Base-by-base conservation (phyloP, 1,140 invertebrate genomes). In the Nasonia longicornis region DNA sequence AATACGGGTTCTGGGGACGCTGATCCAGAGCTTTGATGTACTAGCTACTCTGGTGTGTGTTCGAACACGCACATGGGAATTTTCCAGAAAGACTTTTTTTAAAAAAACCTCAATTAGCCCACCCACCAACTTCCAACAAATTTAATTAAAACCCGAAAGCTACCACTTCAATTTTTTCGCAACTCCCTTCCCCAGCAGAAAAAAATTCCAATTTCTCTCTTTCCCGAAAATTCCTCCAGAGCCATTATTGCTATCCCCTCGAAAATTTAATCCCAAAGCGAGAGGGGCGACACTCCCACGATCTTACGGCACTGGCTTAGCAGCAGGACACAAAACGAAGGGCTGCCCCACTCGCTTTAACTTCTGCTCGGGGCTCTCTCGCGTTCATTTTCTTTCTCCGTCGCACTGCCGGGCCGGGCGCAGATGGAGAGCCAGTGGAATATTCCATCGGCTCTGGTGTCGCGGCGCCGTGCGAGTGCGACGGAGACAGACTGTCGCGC, bases 361-460 rank as follows among this genome's bases (percentile, higher is more conserved):
- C 66, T 26, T 67, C 66, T 29, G 66, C 52, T 69, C 66, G 11
- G 66, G 11, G 66, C 22, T 10, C 66, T 26, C 20, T 26, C 26
- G 8, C 38, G 70, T n/a, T 72, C 70, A 22, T 72, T 42, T 42
- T 72, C 38, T 72, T 52, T 74, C 73, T 64, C 73, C 31, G 48
- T 74, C 72, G 73, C 73, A 35, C n/a, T 29, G 3, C 29, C 67
- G 70, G 29, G 11, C 14, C 20, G 22, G 14, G 22, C 78, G 87
- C 87, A 90, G 89, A 89, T 89, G 87, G 86, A 84, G 84, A 82
- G 83, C 82, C 83, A 90, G 87, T 88, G 89, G 89, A 90, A 90
- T 90, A 89, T 90, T 90, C 88, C 88, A 89, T 83, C 87, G 86
- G 63, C 35, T 16, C 22, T 26, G n/a, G 16, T 69, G 20, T 38